Evolutionary conservation across 2,113 vertebrate species (phyloP).

Genomic region (Dinomys branickii): DNA sequence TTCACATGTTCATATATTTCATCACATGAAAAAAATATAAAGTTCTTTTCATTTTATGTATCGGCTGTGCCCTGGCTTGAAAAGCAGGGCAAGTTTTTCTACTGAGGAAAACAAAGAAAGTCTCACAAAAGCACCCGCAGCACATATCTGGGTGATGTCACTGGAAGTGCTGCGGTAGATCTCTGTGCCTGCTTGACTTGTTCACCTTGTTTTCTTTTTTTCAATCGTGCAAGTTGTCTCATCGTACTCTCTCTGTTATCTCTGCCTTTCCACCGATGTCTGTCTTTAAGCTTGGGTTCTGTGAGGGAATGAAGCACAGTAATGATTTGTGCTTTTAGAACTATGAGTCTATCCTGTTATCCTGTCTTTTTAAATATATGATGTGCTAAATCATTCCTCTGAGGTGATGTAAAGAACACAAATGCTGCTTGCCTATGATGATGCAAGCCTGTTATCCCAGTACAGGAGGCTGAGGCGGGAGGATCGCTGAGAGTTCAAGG

Average conservation of each 20-base stretch:
- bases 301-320: background rate
- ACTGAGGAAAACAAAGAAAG: background rate
- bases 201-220: background rate
- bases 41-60: background rate
- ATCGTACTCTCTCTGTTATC: background rate
- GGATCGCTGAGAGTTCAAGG: background rate
- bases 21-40: background rate
- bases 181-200: background rate
- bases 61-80: background rate
- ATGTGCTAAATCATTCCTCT: background rate
- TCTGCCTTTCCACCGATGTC: background rate
- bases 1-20: background rate
- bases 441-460: background rate
- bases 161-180: background rate
- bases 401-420: background rate
- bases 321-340: background rate
- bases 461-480: background rate
- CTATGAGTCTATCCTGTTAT: background rate
- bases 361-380: background rate
- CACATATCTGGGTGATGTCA: background rate
- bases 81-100: background rate
- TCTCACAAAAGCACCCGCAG: fast-evolving
- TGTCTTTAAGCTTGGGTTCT: background rate
- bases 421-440: background rate
- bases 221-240: background rate